A percentile compares a stretch with the other conserved stretches of the same genome.
These are phyloP conservation scores for Torymus auratus DNA, from an alignment of 2,888 invertebrate species.

Conservation along the genomic window DNA sequence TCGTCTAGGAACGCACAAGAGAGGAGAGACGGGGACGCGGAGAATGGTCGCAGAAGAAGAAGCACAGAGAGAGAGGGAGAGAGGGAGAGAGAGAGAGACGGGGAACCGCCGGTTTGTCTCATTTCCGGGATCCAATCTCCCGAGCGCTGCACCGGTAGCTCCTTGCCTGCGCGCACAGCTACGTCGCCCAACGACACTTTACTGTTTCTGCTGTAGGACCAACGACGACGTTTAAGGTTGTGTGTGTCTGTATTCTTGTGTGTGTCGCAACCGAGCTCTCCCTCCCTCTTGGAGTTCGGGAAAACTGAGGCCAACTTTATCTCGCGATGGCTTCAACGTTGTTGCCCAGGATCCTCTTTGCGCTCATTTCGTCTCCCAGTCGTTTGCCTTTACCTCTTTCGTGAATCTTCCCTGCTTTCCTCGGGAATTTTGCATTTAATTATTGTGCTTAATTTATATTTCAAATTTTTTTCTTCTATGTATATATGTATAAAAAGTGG, in stretches of 20 bases:
- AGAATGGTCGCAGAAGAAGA: not conserved
- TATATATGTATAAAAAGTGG: no score
- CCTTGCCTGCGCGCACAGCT: conserved; percentile 10
- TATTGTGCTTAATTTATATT: no score
- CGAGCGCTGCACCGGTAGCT: conserved; percentile 43
- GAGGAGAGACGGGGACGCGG: no score
- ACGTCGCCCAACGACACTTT: conserved; percentile 57
- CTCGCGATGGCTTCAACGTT: conserved; percentile 9
- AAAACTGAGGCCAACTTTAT: conserved; percentile 46
- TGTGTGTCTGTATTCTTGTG: not conserved
- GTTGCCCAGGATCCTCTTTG: not conserved
- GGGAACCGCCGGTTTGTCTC: conserved; percentile 73
- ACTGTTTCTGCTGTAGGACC: conserved; percentile 38
- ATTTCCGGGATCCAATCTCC: conserved; percentile 75
- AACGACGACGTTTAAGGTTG: not conserved
- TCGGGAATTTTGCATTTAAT: no score
- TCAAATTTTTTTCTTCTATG: no score
- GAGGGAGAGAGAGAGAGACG: conserved; percentile 28
- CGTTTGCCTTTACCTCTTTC: not conserved
- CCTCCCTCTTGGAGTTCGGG: not conserved
- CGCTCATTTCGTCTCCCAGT: not conserved
- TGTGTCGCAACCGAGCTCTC: not conserved
- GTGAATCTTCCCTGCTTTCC: not conserved
- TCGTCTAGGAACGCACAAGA: conserved; percentile 46
- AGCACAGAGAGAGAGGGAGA: not conserved